Conservation (phyloP, 1,140 invertebrate genomes). For the Anoplolepis gracilipes region DNA sequence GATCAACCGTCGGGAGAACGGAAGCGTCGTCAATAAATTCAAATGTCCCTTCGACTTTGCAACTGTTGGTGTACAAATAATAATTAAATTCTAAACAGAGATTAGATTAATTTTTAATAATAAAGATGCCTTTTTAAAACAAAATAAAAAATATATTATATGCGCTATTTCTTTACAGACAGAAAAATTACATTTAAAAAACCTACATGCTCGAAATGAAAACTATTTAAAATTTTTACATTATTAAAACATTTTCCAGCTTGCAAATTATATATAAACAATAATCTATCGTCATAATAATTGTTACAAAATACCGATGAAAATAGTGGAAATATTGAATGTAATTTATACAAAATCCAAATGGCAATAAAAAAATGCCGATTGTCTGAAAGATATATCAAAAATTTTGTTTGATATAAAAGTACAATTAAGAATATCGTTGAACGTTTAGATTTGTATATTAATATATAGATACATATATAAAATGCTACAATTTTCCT, state of each 20-base stretch:
- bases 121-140: background rate
- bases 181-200: background rate
- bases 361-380: background rate
- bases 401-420: background rate
- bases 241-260: background rate
- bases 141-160: background rate
- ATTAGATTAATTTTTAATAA: conserved; percentile 4
- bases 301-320: background rate
- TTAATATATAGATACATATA: background rate
- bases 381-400: background rate
- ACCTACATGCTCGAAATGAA: background rate
- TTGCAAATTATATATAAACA: no score
- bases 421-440: background rate
- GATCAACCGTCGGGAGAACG: conserved; percentile 24
- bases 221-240: conserved; percentile 13
- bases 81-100: background rate
- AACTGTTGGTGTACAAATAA: background rate
- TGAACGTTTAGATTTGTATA: background rate
- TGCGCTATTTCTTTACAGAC: background rate
- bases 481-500: background rate
- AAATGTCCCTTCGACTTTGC: background rate
- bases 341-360: background rate
- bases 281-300: background rate
- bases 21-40: background rate
- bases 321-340: background rate